phyloP scores from a whole-genome alignment of 2,113 vertebrate species.

The Merops nubicus region DNA sequence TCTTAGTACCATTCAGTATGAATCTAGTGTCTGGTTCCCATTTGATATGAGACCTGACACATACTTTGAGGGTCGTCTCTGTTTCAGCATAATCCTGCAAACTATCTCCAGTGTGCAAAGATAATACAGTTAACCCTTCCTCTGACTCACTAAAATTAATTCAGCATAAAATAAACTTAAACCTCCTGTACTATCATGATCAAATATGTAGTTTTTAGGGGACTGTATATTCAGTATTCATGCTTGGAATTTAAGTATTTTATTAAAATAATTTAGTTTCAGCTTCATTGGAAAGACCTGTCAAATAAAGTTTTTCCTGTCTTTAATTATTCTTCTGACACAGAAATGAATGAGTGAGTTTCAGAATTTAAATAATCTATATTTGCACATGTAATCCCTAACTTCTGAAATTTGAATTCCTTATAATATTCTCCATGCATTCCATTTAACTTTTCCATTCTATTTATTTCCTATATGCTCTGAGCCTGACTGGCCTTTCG shows the following conservation, averaged over 20 bases:
- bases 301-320: background rate
- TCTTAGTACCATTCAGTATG: background rate
- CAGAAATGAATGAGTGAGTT: background rate
- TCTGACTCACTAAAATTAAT: background rate
- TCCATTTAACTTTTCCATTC: background rate
- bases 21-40: background rate
- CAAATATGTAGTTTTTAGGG: background rate
- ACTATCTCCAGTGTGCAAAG: background rate
- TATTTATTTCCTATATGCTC: background rate
- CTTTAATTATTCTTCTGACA: background rate
- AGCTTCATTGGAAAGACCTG: background rate
- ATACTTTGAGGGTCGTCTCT: background rate
- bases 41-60: background rate
- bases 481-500: conserved; percentile 28
- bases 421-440: background rate
- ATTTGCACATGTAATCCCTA: background rate
- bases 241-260: background rate
- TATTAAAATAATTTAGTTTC: background rate
- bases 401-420: background rate
- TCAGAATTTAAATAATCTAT: background rate
- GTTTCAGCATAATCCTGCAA: background rate
- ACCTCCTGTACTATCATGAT: background rate
- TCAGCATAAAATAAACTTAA: background rate
- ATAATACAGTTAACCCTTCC: background rate
- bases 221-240: background rate